Evolutionary conservation across 2,797 vertebrate genomes (phyloP).

Genomic region (Melanotaenia pygmaea): DNA sequence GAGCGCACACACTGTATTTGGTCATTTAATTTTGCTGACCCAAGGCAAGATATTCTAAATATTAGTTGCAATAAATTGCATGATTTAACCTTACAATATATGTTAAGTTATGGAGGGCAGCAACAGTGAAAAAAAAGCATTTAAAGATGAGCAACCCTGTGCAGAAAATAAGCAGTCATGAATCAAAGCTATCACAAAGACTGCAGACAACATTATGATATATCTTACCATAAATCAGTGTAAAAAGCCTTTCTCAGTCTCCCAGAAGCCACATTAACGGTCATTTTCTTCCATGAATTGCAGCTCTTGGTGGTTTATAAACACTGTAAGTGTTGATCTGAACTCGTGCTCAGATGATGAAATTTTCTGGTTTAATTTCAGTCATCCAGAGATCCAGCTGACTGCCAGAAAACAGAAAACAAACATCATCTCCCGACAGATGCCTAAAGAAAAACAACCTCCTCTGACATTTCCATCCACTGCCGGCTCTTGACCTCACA

Average conservation of each 20-base stretch:
- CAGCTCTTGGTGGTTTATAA: rapidly evolving
- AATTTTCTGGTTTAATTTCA: not conserved
- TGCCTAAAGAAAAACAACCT: slow-evolving; percentile 1
- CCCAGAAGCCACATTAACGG: not conserved
- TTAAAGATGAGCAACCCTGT: not conserved
- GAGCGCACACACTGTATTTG: not conserved
- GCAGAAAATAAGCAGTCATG: not conserved
- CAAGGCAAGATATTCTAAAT: not conserved
- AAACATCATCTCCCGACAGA: slow-evolving; percentile 13
- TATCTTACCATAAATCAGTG: not conserved
- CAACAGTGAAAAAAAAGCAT: not conserved
- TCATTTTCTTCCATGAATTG: not conserved
- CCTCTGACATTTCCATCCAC: slow-evolving; percentile 22
- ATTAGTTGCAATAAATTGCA: not conserved
- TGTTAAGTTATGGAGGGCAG: not conserved
- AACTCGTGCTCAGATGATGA: not conserved
- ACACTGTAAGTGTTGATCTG: not conserved
- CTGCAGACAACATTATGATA: not conserved
- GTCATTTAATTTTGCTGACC: not conserved
- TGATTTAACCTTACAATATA: not conserved
- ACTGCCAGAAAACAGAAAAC: slow-evolving; percentile 7
- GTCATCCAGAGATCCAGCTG: not conserved
- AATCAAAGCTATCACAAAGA: not conserved
- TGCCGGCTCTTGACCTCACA: slow-evolving; percentile 15
- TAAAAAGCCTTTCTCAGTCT: not conserved